Percentiles rank a stretch among this genome's conserved stretches.
These are phyloP conservation scores for Leptodirus hochenwartii DNA, from an alignment of 2,888 invertebrate genomes.

Conservation along the genomic window DNA sequence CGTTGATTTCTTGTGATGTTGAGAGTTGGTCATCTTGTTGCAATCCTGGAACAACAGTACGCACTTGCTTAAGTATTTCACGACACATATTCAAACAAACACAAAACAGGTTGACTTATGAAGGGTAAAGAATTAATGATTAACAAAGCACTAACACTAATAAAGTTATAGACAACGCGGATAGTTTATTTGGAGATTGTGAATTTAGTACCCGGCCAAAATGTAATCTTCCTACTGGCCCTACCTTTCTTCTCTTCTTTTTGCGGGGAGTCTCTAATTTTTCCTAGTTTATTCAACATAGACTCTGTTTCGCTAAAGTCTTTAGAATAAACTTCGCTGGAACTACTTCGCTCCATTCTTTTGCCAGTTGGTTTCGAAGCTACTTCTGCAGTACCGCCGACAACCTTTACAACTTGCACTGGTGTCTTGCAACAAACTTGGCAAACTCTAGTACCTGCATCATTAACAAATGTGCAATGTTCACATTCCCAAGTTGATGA, in stretches of 20 bases:
- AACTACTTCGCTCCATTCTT: constrained; percentile 16
- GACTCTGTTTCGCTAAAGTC: constrained; percentile 28
- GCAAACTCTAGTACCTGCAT: constrained; percentile 60
- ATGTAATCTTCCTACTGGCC: constrained; percentile 54
- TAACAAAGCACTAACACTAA: too few species aligned
- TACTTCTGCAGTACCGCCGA: constrained; percentile 9
- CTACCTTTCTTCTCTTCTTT: constrained; percentile 42
- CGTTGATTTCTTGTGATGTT: too few species aligned
- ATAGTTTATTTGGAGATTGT: constrained; percentile 19
- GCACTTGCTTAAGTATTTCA: too few species aligned
- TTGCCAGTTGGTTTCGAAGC: constrained; percentile 4
- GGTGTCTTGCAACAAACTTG: constrained; percentile 73
- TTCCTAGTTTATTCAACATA: constrained; percentile 21
- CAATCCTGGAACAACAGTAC: too few species aligned
- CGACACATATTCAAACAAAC: too few species aligned
- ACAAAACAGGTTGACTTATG: too few species aligned
- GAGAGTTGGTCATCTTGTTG: too few species aligned
- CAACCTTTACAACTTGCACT: constrained; percentile 3
- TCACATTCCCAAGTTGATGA: constrained; percentile 64
- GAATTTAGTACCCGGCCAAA: constrained; percentile 54
- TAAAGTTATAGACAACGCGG: too few species aligned
- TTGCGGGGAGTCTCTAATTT: constrained; percentile 18
- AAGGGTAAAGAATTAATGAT: too few species aligned
- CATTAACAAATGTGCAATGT: constrained; percentile 79
- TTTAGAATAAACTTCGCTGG: constrained; percentile 24